phyloP scores from a whole-genome alignment of 2,888 invertebrate genomes.

The Phaedon cochleariae region DNA sequence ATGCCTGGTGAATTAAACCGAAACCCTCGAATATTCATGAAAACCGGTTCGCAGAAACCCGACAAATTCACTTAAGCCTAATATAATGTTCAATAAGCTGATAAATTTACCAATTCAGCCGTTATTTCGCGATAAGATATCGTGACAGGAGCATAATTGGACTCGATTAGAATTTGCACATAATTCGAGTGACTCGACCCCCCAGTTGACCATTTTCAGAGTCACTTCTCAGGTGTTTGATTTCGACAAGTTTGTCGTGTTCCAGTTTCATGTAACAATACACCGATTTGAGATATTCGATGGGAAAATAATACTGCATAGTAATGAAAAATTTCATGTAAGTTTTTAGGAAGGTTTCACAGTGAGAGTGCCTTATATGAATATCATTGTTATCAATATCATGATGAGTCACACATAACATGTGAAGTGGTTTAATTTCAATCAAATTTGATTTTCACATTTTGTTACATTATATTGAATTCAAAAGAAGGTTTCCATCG shows the following conservation, averaged over 20 bases:
- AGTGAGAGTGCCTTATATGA: too few relatives aligned
- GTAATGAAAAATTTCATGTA: background rate
- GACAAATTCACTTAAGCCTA: conserved; percentile 8
- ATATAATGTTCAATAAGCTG: conserved; percentile 33
- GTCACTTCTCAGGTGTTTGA: conserved; percentile 46
- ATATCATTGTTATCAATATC: too few relatives aligned
- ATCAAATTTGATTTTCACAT: too few relatives aligned
- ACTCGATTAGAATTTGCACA: conserved; percentile 40
- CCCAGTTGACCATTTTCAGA: conserved; percentile 45
- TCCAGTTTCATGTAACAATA: conserved; percentile 40
- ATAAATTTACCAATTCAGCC: conserved; percentile 37
- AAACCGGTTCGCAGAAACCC: conserved; percentile 28
- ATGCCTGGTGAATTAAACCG: background rate
- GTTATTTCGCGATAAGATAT: conserved; percentile 36
- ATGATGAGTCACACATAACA: too few relatives aligned
- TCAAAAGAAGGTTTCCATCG: too few relatives aligned
- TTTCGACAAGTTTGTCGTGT: conserved; percentile 42
- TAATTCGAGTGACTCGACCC: conserved; percentile 47
- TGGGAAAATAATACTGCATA: conserved; percentile 6
- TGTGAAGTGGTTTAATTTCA: too few relatives aligned
- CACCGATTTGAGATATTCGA: conserved; percentile 25
- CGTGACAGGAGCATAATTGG: conserved; percentile 42
- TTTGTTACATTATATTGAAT: too few relatives aligned
- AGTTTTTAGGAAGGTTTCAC: too few relatives aligned
- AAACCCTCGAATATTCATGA: conserved; percentile 18